Evolutionary conservation across 1,140 invertebrate species (phyloP).

Genomic region (Dryas iulia): DNA sequence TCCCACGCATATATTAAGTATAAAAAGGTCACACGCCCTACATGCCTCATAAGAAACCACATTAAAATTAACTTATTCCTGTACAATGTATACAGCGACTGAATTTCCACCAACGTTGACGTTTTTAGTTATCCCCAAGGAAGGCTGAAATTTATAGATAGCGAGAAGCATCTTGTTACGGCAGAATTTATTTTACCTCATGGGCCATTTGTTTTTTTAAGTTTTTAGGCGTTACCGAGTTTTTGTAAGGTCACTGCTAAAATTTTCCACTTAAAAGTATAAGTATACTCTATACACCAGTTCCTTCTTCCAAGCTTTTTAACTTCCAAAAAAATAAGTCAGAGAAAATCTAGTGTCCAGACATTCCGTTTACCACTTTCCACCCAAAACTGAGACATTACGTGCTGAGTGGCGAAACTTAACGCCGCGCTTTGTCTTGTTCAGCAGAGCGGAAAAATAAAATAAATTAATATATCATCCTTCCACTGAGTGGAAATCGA

Average conservation of each 20-base stretch:
- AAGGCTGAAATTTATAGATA: conserved; percentile 22
- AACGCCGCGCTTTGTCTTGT: no score
- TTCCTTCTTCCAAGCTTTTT: no score
- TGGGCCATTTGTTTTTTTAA: conserved; percentile 13
- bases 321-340: no score
- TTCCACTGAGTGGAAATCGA: no score
- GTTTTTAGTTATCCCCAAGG: conserved; percentile 26
- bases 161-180: conserved; percentile 14
- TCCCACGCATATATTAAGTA: no score
- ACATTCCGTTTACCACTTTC: no score
- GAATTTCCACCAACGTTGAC: conserved; percentile 15
- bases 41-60: conserved; percentile 18
- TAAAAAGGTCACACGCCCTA: conserved; percentile 22
- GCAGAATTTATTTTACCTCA: conserved; percentile 20
- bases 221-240: background rate
- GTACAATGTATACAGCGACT: conserved; percentile 8
- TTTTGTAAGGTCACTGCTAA: background rate
- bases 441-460: no score
- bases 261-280: background rate
- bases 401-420: no score
- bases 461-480: no score
- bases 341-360: no score
- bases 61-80: conserved; percentile 31
- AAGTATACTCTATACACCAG: no score
- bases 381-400: no score